Percentiles rank a stretch among this genome's conserved stretches.
Conservation (phyloP, 2,888 invertebrate genomes). For the Metellina segmentata region DNA sequence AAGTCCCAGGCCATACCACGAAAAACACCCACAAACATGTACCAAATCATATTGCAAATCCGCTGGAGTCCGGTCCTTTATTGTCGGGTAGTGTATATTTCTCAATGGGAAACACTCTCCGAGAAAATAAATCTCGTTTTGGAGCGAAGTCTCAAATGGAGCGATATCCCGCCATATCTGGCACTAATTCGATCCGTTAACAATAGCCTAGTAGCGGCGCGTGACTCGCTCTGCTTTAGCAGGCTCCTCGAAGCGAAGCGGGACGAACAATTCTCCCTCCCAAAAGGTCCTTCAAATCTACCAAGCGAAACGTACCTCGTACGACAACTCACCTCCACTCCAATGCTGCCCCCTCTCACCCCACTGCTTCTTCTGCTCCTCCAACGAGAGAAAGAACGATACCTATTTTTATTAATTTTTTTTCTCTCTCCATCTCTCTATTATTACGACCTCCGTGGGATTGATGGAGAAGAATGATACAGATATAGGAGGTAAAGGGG, state of each 20-base stretch:
- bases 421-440: slow-evolving; percentile 44
- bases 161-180: slow-evolving; percentile 51
- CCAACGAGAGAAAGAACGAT: slow-evolving; percentile 53
- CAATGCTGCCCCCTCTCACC: not conserved
- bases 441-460: slow-evolving; percentile 16
- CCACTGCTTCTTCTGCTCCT: slow-evolving; percentile 10
- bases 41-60: too few species aligned
- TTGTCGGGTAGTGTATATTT: too few species aligned
- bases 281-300: slow-evolving; percentile 72
- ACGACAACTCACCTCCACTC: slow-evolving; percentile 65
- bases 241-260: slow-evolving; percentile 60
- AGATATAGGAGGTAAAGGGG: slow-evolving; percentile 7
- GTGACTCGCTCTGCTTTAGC: slow-evolving; percentile 70
- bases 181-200: slow-evolving; percentile 7
- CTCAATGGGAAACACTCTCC: not conserved
- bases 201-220: slow-evolving; percentile 65
- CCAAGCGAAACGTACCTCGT: slow-evolving; percentile 63
- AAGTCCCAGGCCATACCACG: too few species aligned
- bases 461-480: slow-evolving; percentile 16
- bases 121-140: too few species aligned
- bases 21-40: too few species aligned
- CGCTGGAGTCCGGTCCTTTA: too few species aligned
- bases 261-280: slow-evolving; percentile 67
- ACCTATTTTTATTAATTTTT: slow-evolving; percentile 55
- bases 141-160: not conserved